Percentiles rank a stretch among this genome's conserved stretches.
Evolutionary conservation across 2,888 invertebrate species (phyloP).

Genomic region (Spicauda simplicius): DNA sequence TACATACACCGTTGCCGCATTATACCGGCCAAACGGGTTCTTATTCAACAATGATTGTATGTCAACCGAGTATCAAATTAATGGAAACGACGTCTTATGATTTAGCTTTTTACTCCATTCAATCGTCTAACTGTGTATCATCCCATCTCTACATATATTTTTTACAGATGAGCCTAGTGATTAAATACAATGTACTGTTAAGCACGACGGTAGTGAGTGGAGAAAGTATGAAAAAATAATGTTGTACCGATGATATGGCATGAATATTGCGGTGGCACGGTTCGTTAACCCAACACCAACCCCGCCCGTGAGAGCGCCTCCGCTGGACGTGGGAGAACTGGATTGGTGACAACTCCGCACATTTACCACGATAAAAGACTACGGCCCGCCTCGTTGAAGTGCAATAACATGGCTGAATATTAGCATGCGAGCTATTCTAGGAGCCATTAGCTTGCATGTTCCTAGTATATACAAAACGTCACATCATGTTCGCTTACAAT

Average conservation of each 20-base stretch:
- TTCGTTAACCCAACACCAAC: slow-evolving; percentile 66
- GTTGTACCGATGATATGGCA: slow-evolving; percentile 35
- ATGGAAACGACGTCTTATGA: slow-evolving; percentile 33
- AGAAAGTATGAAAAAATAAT: slow-evolving; percentile 30
- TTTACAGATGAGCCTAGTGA: slow-evolving; percentile 12
- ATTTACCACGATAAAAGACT: slow-evolving; percentile 53
- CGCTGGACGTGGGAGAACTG: slow-evolving; percentile 77
- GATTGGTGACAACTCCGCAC: slow-evolving; percentile 64
- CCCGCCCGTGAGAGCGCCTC: slow-evolving; percentile 52
- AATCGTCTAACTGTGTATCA: slow-evolving; percentile 15
- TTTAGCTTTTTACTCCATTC: slow-evolving; percentile 29
- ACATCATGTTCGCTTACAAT: background rate
- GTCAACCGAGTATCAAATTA: slow-evolving; percentile 35
- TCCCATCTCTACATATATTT: slow-evolving; percentile 22
- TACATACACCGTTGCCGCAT: slow-evolving; percentile 25
- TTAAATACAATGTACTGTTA: slow-evolving; percentile 27
- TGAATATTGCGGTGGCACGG: slow-evolving; percentile 51
- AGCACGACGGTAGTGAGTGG: slow-evolving; percentile 14
- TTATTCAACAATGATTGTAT: slow-evolving; percentile 34
- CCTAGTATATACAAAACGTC: slow-evolving; percentile 11
- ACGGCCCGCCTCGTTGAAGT: slow-evolving; percentile 44
- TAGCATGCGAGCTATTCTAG: slow-evolving; percentile 63
- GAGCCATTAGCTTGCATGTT: slow-evolving; percentile 53
- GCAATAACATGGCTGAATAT: slow-evolving; percentile 65
- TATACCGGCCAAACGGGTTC: slow-evolving; percentile 30